Percentiles rank a stretch among this genome's conserved stretches.
Evolutionary conservation across 1,140 invertebrate genomes (phyloP).

Genomic region (Platyura marginata): DNA sequence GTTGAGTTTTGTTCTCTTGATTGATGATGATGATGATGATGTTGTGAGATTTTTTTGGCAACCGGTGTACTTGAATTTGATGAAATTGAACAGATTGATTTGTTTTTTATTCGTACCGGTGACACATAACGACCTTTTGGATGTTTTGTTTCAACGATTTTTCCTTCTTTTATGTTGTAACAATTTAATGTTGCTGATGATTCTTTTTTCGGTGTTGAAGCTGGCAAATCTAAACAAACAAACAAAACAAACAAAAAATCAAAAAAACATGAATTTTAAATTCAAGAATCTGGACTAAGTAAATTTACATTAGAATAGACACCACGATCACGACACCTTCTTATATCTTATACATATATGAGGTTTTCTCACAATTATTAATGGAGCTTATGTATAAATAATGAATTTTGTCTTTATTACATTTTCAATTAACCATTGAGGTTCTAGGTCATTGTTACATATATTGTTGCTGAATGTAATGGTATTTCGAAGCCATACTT

Average conservation of each 20-base stretch:
- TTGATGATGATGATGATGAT: background rate
- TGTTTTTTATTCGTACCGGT: background rate
- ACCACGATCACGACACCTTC: background rate
- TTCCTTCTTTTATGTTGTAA: background rate
- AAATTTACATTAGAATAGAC: background rate
- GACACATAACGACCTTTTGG: background rate
- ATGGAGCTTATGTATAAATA: too few relatives aligned
- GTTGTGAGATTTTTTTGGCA: background rate
- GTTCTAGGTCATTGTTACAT: too few relatives aligned
- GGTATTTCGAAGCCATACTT: too few relatives aligned
- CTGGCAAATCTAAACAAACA: background rate
- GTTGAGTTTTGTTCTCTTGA: background rate
- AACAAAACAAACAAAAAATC: background rate
- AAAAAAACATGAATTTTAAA: too few relatives aligned
- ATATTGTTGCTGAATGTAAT: too few relatives aligned
- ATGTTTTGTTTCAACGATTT: background rate
- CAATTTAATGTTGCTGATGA: background rate
- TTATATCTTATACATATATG: background rate
- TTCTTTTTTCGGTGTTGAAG: background rate
- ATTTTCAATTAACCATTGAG: too few relatives aligned
- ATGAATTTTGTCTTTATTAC: too few relatives aligned
- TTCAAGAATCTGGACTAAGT: too few relatives aligned
- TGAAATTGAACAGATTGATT: background rate
- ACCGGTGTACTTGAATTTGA: background rate
- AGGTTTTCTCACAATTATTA: background rate